These are phyloP conservation scores for Chloroceryle aenea DNA, from an alignment of 2,113 vertebrate genomes.

Conservation along the genomic window DNA sequence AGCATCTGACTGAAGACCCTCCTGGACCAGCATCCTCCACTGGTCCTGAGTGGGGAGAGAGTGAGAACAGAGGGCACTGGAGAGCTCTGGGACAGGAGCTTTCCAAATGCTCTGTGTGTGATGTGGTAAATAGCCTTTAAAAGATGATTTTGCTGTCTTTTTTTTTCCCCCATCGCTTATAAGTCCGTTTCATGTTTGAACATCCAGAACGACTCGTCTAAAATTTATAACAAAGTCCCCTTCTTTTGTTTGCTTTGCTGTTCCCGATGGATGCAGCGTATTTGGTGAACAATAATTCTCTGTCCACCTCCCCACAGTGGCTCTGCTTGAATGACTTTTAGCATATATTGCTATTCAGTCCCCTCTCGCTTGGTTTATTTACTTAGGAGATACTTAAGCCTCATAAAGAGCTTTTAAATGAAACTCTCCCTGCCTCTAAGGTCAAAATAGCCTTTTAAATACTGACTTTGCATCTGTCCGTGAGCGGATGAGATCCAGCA, in stretches of 20 bases:
- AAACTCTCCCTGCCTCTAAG: constrained; percentile 24
- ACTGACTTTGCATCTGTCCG: neutral
- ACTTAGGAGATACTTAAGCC: neutral
- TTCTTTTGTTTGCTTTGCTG: neutral
- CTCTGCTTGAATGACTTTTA: neutral
- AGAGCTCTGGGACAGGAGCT: neutral
- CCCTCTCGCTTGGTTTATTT: neutral
- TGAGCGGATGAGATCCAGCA: neutral
- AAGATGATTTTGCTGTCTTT: fast-evolving
- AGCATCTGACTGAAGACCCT: neutral
- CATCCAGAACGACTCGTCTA: neutral
- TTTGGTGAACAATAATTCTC: neutral
- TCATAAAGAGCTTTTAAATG: constrained; percentile 11
- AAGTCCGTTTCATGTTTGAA: neutral
- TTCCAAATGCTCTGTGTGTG: fast-evolving
- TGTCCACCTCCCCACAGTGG: neutral
- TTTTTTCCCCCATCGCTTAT: neutral
- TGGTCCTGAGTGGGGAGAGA: neutral
- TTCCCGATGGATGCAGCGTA: fast-evolving
- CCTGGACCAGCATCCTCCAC: neutral
- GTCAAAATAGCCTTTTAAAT: constrained; percentile 23
- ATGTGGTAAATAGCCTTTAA: neutral
- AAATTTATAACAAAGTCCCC: fast-evolving
- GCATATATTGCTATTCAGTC: neutral
- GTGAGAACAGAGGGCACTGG: neutral